Percentiles rank a stretch among this genome's conserved stretches.
These are phyloP conservation scores for Volucella inanis DNA, from an alignment of 2,888 invertebrate species.

Conservation along the genomic window DNA sequence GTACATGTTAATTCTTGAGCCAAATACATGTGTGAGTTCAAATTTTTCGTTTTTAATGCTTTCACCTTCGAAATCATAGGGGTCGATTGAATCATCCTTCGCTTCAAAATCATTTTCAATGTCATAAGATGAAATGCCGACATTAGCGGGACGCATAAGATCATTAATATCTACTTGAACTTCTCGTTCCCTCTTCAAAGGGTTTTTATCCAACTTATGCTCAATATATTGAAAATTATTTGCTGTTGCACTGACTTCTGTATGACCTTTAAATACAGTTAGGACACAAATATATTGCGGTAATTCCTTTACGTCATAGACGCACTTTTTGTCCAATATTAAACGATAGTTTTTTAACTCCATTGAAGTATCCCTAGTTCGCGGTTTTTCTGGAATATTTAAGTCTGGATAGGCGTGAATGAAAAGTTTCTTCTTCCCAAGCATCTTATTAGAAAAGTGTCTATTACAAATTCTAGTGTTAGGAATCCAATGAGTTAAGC, in stretches of 20 bases:
- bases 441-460: slow-evolving; percentile 60
- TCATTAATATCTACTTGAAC: slow-evolving; percentile 32
- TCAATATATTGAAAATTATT: slow-evolving; percentile 42
- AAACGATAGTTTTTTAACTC: neutral
- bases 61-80: neutral
- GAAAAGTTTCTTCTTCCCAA: slow-evolving; percentile 1
- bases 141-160: neutral
- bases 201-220: slow-evolving; percentile 8
- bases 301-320: slow-evolving; percentile 23
- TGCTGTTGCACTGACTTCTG: neutral
- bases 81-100: too few species aligned
- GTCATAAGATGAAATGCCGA: slow-evolving; percentile 32
- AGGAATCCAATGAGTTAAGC: slow-evolving; percentile 44
- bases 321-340: neutral
- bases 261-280: slow-evolving; percentile 29
- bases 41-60: neutral
- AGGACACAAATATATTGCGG: slow-evolving; percentile 48
- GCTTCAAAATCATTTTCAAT: slow-evolving; percentile 16
- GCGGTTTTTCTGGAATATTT: slow-evolving; percentile 32
- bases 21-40: slow-evolving; percentile 1
- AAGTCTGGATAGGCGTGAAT: slow-evolving; percentile 49
- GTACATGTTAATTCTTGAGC: slow-evolving; percentile 33
- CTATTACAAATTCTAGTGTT: slow-evolving; percentile 49
- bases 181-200: slow-evolving; percentile 46
- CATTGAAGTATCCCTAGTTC: slow-evolving; percentile 17